phyloP scores from a whole-genome alignment of 64 coral and sea anemone genomes.

The Catalaphyllia jardinei region DNA sequence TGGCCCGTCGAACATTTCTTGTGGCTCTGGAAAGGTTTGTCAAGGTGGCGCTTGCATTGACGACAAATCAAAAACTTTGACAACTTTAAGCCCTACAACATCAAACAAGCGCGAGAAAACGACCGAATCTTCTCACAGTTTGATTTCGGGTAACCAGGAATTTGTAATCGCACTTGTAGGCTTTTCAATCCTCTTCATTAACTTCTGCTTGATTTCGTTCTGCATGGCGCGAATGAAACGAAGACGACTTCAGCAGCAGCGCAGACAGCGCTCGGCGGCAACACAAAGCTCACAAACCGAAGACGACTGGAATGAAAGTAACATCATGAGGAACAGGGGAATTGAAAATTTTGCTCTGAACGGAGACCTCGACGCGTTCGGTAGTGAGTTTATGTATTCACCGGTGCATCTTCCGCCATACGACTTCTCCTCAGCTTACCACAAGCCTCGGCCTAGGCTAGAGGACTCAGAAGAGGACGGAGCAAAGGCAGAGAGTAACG shows the following conservation, averaged over 20 bases:
- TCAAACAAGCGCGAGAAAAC: not conserved
- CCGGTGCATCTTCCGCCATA: constrained; percentile 24
- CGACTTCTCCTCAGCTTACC: constrained; percentile 18
- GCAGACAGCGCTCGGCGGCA: not conserved
- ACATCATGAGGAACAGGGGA: not conserved
- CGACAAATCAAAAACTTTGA: not conserved
- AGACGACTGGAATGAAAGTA: constrained; percentile 5
- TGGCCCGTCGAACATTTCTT: constrained; percentile 4
- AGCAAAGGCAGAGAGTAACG: not conserved
- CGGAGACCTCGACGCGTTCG: constrained; percentile 20
- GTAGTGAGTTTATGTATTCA: not conserved
- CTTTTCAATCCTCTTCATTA: constrained; percentile 35
- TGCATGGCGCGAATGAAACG: constrained; percentile 24
- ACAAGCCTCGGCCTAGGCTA: constrained; percentile 10
- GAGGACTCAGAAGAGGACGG: not conserved
- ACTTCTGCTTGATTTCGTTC: constrained; percentile 26
- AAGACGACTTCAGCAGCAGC: not conserved
- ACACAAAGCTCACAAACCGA: constrained; percentile 27
- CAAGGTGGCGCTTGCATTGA: constrained; percentile 4
- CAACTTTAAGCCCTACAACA: not conserved
- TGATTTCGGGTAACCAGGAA: constrained; percentile 22
- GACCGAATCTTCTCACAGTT: not conserved
- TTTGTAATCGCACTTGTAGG: constrained; percentile 11
- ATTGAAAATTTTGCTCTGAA: constrained; percentile 24
- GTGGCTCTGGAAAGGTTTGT: constrained; percentile 15